Evolutionary conservation across 2,797 vertebrate species (phyloP), one percentile per base, ranked within the genome.

Genomic region (Ispidina lecontei): DNA sequence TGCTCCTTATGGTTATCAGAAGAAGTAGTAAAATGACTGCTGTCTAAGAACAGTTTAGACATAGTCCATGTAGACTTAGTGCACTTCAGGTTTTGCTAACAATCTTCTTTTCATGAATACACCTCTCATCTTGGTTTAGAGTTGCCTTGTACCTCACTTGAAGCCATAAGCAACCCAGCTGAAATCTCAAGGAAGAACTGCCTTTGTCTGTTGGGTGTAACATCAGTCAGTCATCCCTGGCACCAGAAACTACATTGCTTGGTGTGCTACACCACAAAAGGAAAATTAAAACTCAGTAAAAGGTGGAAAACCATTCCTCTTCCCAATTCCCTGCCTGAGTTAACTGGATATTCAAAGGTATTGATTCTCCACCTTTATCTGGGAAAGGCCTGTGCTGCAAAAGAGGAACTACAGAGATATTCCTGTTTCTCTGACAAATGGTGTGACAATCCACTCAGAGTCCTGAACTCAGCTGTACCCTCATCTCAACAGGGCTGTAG

Each of bases 401-500:
- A 37, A 68, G 46, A 28, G 7, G 28, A 73, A 55, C 29, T 23
- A 18, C 9, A 12, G 0, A 46, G 41, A 21, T 39, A 80, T 5
- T 79, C 28, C 41, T 35, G 6, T 0, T 7, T 33, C 84, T 64
- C 41, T 33, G 6, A 47, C 28, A 58, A 73, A 52, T 3, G 8
- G 20, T 39, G 70, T 43, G 35, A 64, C 13, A 33, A 46, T 71
- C 62, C 8, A 26, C 49, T 19, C 21, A 22, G 7, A 56, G 19
- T 47, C 70, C 59, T 52, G 39, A 80, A 49, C 20, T 22, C 59
- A 51, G 39, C 43, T 22, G 37, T 2, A 26, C 9, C 31, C 33
- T 37, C 25, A 35, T 4, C 6, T 60, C 41, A 58, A 19, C 60
- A 69, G 51, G 0, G 1, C 10, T 47, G 0, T 13, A 56, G 31